phyloP scores from a whole-genome alignment of 2,797 vertebrate genomes.

The Karalla daura region DNA sequence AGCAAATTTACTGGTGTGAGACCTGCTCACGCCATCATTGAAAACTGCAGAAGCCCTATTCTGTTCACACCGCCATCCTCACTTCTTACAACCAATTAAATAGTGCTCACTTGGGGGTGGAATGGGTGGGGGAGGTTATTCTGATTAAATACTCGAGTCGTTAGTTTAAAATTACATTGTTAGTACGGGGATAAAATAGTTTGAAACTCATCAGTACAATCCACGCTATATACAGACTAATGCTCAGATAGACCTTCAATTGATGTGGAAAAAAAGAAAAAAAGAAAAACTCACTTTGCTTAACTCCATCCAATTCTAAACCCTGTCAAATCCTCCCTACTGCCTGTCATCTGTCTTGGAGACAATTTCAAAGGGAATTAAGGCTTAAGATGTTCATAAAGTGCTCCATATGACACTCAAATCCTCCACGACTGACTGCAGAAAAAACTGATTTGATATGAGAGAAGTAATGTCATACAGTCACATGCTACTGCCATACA shows the following conservation, averaged over 20 bases:
- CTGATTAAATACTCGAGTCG: conserved; percentile 56
- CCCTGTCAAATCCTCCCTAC: conserved; percentile 38
- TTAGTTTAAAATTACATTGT: conserved; percentile 64
- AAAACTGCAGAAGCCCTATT: conserved; percentile 60
- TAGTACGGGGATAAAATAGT: conserved; percentile 68
- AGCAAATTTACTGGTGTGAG: conserved; percentile 65
- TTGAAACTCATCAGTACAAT: conserved; percentile 63
- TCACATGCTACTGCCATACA: conserved; percentile 63
- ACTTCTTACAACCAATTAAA: conserved; percentile 48
- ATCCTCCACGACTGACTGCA: conserved; percentile 48
- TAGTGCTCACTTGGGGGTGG: conserved; percentile 51
- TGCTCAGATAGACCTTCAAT: conserved; percentile 49
- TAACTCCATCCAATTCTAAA: conserved; percentile 28
- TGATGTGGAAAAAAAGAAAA: conserved; percentile 46
- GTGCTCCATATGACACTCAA: conserved; percentile 77
- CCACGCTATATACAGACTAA: conserved; percentile 71
- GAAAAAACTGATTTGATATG: conserved; percentile 24
- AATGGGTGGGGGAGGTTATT: conserved; percentile 30
- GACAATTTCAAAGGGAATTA: conserved; percentile 68
- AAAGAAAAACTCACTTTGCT: conserved; percentile 32
- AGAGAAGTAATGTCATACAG: conserved; percentile 40
- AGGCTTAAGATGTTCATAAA: conserved; percentile 82
- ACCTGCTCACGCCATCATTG: conserved; percentile 78
- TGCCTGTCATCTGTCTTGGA: conserved; percentile 30
- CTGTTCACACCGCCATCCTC: conserved; percentile 46